Percentiles rank a stretch among this genome's conserved stretches.
Conservation (phyloP, 92 coral and sea anemone genomes). For the Virgularia gustaviana region DNA sequence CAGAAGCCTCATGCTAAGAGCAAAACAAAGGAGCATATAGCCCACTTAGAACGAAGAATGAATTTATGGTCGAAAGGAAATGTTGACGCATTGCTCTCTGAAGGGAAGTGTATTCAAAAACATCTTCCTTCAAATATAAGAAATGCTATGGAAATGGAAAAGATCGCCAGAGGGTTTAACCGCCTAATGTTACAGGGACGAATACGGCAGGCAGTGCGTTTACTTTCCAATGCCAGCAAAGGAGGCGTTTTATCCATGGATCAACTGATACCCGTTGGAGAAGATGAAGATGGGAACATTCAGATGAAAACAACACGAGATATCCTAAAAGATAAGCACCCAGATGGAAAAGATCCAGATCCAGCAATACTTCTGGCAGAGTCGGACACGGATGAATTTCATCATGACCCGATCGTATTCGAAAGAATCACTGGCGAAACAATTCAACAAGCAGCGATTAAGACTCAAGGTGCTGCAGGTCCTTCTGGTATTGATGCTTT, state of each 20-base stretch:
- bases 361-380: slow-evolving; percentile 7
- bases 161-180: neutral
- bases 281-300: slow-evolving; percentile 1
- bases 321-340: slow-evolving; percentile 4
- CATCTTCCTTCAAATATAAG: neutral
- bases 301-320: slow-evolving; percentile 15
- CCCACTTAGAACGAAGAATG: slow-evolving; percentile 19
- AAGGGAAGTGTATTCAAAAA: neutral
- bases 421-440: slow-evolving; percentile 15
- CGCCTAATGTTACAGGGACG: neutral
- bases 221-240: slow-evolving; percentile 3
- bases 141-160: neutral
- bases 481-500: slow-evolving; percentile 13
- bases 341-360: neutral
- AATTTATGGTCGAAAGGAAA: slow-evolving; percentile 23
- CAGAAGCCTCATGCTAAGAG: slow-evolving; percentile 32
- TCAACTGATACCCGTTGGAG: slow-evolving; percentile 3
- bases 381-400: neutral
- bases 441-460: slow-evolving; percentile 10
- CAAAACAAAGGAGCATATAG: slow-evolving; percentile 23
- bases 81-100: neutral
- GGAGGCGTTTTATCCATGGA: slow-evolving; percentile 10
- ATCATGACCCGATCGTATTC: slow-evolving; percentile 18
- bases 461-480: slow-evolving; percentile 26
- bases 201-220: slow-evolving; percentile 4